These are phyloP conservation scores for Lathronympha strigana DNA, from an alignment of 2,888 invertebrate species.

Conservation along the genomic window DNA sequence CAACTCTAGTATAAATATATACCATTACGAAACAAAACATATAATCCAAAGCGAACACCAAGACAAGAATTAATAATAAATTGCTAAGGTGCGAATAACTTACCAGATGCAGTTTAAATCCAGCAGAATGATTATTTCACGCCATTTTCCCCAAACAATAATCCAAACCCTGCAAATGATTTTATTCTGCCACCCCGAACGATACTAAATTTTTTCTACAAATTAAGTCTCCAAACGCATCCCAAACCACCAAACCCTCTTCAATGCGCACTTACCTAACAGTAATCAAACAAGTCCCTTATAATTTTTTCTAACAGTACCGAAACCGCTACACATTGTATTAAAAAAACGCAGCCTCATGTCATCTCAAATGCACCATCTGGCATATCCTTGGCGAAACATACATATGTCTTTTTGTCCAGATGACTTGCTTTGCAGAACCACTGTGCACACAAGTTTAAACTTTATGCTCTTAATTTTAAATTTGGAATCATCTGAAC, in stretches of 20 bases:
- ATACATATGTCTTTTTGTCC: conserved; percentile 74
- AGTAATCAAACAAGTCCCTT: conserved; percentile 39
- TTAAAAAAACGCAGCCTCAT: conserved; percentile 57
- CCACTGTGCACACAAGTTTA: conserved; percentile 46
- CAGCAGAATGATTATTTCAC: neutral
- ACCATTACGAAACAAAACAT: no score
- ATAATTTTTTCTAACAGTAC: conserved; percentile 38
- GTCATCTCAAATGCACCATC: conserved; percentile 70
- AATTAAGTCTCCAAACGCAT: conserved; percentile 18
- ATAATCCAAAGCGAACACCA: neutral
- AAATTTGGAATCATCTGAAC: conserved; percentile 40
- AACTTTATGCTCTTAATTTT: conserved; percentile 22
- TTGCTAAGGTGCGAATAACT: neutral
- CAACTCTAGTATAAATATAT: no score
- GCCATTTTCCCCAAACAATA: neutral
- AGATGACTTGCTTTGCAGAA: conserved; percentile 63
- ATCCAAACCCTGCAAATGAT: conserved; percentile 9
- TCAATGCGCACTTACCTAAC: conserved; percentile 31
- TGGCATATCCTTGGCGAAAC: conserved; percentile 69
- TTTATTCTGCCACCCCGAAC: conserved; percentile 6
- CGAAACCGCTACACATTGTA: conserved; percentile 66
- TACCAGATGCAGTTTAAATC: neutral
- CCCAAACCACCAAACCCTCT: conserved; percentile 27
- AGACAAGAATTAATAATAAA: neutral
- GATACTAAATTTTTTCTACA: conserved; percentile 15